These are phyloP conservation scores for Agapostemon virescens DNA, from an alignment of 2,888 invertebrate species.

Conservation along the genomic window DNA sequence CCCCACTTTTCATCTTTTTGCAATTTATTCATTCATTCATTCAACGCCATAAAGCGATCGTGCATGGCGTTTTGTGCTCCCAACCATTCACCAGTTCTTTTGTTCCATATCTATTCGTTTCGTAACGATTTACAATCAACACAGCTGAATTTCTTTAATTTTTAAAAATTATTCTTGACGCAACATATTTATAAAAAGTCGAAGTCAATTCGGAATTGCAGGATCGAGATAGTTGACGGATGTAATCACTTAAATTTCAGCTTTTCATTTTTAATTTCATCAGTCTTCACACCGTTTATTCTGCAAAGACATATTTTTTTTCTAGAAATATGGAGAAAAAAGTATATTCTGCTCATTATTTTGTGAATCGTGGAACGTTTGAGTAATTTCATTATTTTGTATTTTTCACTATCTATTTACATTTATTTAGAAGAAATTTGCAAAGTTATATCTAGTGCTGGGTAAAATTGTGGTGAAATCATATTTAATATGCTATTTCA, in stretches of 20 bases:
- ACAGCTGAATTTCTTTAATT: neutral
- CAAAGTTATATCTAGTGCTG: too few species aligned
- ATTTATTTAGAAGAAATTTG: too few species aligned
- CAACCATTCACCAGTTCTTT: slow-evolving; percentile 1
- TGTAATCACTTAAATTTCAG: neutral
- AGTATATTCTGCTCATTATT: too few species aligned
- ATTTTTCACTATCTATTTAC: too few species aligned
- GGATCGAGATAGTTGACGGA: too few species aligned
- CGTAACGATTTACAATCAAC: slow-evolving; percentile 43
- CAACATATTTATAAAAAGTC: neutral
- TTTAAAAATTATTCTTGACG: too few species aligned
- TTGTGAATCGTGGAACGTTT: too few species aligned
- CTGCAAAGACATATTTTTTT: neutral
- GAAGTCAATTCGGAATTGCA: neutral
- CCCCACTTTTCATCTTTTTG: neutral
- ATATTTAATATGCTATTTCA: too few species aligned
- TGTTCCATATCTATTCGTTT: slow-evolving; percentile 9
- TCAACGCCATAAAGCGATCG: neutral
- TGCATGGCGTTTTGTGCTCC: slow-evolving; percentile 1
- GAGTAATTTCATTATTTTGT: too few species aligned
- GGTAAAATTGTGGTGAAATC: too few species aligned
- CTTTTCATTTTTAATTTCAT: neutral
- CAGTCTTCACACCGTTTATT: too few species aligned
- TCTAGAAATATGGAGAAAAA: neutral
- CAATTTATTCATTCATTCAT: slow-evolving; percentile 17